Evolutionary conservation across 2,888 invertebrate species (phyloP), one percentile per base, ranked within the genome.

Genomic region (Papilio protenor): DNA sequence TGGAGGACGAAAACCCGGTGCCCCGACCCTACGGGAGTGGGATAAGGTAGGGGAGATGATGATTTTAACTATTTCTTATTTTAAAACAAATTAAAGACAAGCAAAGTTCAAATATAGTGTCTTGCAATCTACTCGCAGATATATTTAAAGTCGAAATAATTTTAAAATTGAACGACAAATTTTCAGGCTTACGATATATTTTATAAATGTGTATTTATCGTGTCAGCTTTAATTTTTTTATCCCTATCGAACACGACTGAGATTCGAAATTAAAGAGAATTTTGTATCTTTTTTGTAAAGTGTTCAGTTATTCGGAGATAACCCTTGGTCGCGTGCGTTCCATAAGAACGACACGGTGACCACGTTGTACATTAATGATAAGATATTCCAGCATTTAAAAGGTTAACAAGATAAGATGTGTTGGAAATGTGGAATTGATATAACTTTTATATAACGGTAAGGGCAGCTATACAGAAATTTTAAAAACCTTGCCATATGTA

Each of bases 221-320:
- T 27, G 33, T 75, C 14, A 40, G 45, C 0, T 71, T 64, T 66
- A 55, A 64, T 33, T 33, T 74, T 75, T 75, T 61, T 23, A 11
- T 33, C 49, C 14, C 18, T 21, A 57, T 78, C 57, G 55, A 64
- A 64, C 75, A 64, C 61, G 61, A 27, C 27, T n/a, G 71, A 52
- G 66, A 61, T 21, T 77, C 66, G 64, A 27, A 66, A 66, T 78
- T 66, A 75, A 78, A 57, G 21, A 78, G 64, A 40, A 52, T 18
- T 77, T 61, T 71, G 59, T 55, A 5, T 73, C 66, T 73, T 55
- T 77, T 64, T 69, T 27, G 55, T 66, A n/a, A 45, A 57, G 21
- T 27, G 57, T 69, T 73, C 73, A 55, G 77, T 73, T 73, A 69
- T 73, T 69, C 73, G 27, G 33, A 73, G 73, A 77, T 77, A 77